These are phyloP conservation scores for Cactoblastis cactorum DNA, from an alignment of 2,888 invertebrate species.

Conservation along the genomic window DNA sequence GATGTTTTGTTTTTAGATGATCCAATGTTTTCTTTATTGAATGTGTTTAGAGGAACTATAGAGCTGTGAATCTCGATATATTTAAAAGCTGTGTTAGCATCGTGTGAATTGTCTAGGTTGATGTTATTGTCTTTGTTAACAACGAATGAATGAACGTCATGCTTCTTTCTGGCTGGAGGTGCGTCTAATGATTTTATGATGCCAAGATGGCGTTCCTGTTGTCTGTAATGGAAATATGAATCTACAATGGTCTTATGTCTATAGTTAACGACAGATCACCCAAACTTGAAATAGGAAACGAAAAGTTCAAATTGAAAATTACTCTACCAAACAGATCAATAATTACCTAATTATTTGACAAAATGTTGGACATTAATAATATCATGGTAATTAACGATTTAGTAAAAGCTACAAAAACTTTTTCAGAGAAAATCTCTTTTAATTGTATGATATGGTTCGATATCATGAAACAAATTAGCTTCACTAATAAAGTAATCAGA, in stretches of 20 bases:
- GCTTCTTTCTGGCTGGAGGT: slow-evolving; percentile 64
- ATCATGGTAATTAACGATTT: too few relatives aligned
- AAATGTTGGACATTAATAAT: too few relatives aligned
- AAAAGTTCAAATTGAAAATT: too few relatives aligned
- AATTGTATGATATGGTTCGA: too few relatives aligned
- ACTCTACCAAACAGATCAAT: too few relatives aligned
- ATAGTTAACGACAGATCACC: too few relatives aligned
- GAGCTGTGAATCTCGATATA: slow-evolving; percentile 54
- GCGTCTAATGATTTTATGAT: slow-evolving; percentile 78
- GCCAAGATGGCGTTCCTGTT: slow-evolving; percentile 90
- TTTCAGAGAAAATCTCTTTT: too few relatives aligned
- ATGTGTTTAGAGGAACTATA: slow-evolving; percentile 27
- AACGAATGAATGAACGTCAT: slow-evolving; percentile 70
- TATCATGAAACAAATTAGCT: too few relatives aligned
- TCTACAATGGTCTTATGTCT: neutral
- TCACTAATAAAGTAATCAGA: too few relatives aligned
- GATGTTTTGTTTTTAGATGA: neutral
- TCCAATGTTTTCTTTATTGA: slow-evolving; percentile 11
- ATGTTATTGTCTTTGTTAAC: slow-evolving; percentile 55
- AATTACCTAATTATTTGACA: too few relatives aligned
- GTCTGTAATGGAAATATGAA: slow-evolving; percentile 67
- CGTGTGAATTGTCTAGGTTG: slow-evolving; percentile 36
- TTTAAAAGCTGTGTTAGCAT: slow-evolving; percentile 45
- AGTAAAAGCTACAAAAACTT: too few relatives aligned
- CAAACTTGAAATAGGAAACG: too few relatives aligned